Evolutionary conservation across 64 coral and sea anemone species (phyloP), one percentile per base, ranked within the genome.

Genomic region (Stylophora pistillata): DNA sequence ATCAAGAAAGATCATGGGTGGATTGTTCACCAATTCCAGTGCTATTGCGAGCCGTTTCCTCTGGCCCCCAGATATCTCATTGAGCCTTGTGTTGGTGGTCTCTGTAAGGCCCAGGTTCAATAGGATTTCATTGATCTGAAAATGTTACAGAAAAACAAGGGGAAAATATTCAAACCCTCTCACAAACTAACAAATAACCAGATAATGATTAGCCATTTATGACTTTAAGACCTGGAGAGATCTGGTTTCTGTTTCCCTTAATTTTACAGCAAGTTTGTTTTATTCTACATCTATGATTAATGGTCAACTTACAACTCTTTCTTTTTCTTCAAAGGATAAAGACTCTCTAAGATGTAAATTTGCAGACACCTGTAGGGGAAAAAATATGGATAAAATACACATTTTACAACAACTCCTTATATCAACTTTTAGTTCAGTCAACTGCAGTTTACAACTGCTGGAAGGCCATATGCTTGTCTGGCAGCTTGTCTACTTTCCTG

Each of bases 11-110:
- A 99, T 99, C 9, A 99, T 30, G 0, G 96, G 96, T 61, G 96
- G 96, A 80, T 99, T 99, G 47, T 99, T 99, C 10, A 99, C 93
- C 18, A 99, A 84, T 87, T 99, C 96, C 20, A 99, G 79, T 16
- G 96, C 96, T 59, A 99, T 99, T 31, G 96, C 90, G 2, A 99
- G 86, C 26, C 96, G 76, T 65, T 99, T 99, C 29, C 96, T 91
- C 87, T 99, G 96, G 10, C 96, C 96, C 18, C 96, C 96, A 54
- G 96, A 99, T 10, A 99, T 94, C 68, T 99, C 96, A 74, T 84
- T 99, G 17, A 95, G 77, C 20, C 93, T 90, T 58, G 96, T 99
- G 56, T 99, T 68, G 6, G 85, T 41, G 1, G 87, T 90, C 55
- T 95, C 90, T 34, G 74, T 78, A 21, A 99, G 63, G n/a, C 96